Conservation (phyloP, 2,888 invertebrate genomes). For the Parapristionchus giblindavisi region DNA sequence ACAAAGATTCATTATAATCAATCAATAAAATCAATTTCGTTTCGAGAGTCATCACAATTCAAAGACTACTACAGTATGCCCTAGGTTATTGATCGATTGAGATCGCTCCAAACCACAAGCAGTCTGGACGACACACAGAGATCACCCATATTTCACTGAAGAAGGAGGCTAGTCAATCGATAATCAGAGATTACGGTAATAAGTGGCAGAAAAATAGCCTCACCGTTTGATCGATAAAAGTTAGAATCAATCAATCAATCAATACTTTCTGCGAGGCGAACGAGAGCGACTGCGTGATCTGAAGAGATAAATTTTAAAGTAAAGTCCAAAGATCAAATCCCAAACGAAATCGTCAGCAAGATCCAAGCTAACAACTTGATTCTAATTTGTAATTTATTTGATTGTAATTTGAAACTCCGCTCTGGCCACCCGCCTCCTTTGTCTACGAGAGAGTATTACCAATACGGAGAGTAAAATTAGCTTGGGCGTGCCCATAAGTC, state of each 20-base stretch:
- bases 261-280: constrained; percentile 31
- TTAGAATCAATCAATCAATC: constrained; percentile 9
- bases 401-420: too few relatives aligned
- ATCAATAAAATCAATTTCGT: constrained; percentile 5
- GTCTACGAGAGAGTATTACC: too few relatives aligned
- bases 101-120: constrained; percentile 22
- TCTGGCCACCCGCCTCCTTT: too few relatives aligned
- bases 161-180: too few relatives aligned
- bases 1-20: background rate
- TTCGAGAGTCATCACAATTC: constrained; percentile 22
- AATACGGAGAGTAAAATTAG: too few relatives aligned
- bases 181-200: too few relatives aligned
- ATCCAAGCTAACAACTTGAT: background rate
- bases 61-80: too few relatives aligned
- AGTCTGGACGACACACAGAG: constrained; percentile 3
- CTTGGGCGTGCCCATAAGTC: too few relatives aligned
- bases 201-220: too few relatives aligned
- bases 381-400: too few relatives aligned
- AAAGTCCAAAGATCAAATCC: background rate
- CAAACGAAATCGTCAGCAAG: background rate
- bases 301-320: background rate
- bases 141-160: too few relatives aligned
- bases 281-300: constrained; percentile 33
- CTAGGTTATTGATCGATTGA: constrained; percentile 28
- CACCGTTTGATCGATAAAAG: too few relatives aligned